Evolutionary conservation across 2,888 invertebrate species (phyloP).

Genomic region (Eupeodes latifasciatus): DNA sequence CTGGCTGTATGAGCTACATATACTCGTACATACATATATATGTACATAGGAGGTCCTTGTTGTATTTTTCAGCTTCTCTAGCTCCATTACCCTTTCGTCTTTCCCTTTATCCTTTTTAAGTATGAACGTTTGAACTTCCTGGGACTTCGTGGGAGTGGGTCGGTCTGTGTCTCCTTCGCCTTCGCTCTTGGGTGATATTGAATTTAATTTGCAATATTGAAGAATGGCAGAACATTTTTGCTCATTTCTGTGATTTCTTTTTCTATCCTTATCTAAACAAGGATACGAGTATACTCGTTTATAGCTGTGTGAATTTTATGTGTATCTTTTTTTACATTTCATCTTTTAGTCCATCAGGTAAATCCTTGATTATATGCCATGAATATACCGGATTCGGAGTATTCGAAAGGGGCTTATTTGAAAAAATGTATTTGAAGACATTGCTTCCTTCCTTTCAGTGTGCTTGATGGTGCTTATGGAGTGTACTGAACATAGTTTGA

Average conservation of each 20-base stretch:
- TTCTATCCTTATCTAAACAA: not conserved
- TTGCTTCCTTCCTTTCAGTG: slow-evolving; percentile 18
- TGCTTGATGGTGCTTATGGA: not conserved
- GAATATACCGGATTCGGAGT: slow-evolving; percentile 40
- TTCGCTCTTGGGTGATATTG: slow-evolving; percentile 22
- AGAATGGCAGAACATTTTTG: slow-evolving; percentile 32
- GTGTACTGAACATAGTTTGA: not conserved
- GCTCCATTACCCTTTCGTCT: not conserved
- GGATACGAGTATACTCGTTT: not conserved
- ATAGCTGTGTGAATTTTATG: not conserved
- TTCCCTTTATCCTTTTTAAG: not conserved
- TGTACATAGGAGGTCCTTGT: not conserved
- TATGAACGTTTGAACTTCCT: slow-evolving; percentile 44
- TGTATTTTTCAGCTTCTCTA: not conserved
- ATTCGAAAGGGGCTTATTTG: not conserved
- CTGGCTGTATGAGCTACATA: not conserved
- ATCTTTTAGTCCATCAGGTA: slow-evolving; percentile 46
- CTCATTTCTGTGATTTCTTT: slow-evolving; percentile 23
- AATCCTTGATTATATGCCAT: slow-evolving; percentile 54
- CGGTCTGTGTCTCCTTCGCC: not conserved
- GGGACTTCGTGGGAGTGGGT: slow-evolving; percentile 53
- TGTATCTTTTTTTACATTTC: slow-evolving; percentile 19
- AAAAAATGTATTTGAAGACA: slow-evolving; percentile 23
- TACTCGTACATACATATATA: no score
- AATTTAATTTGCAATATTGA: slow-evolving; percentile 71